A percentile compares a stretch with the other conserved stretches of the same genome.
Evolutionary conservation across 2,113 vertebrate genomes (phyloP).

Genomic region (Chiloscyllium plagiosum): DNA sequence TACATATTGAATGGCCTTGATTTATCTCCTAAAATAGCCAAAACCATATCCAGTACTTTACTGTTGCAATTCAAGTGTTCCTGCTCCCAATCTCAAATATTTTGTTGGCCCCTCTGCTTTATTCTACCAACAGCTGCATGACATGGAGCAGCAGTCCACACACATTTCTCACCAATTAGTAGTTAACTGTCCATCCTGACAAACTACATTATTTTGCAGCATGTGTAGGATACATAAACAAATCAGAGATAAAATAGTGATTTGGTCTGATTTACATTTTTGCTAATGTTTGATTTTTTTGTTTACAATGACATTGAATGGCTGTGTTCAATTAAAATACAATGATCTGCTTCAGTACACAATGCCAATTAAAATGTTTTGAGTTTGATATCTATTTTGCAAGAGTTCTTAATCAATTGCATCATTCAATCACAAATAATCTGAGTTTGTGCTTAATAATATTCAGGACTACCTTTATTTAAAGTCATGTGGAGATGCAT

Average conservation of each 20-base stretch:
- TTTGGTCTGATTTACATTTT: neutral
- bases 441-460: neutral
- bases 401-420: neutral
- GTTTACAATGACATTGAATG: neutral
- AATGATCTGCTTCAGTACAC: neutral
- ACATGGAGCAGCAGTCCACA: neutral
- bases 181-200: neutral
- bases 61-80: neutral
- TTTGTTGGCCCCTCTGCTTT: neutral
- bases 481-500: too few relatives aligned
- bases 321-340: neutral
- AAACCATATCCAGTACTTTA: neutral
- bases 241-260: neutral
- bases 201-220: neutral
- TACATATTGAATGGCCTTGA: neutral
- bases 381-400: neutral
- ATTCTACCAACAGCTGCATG: too few relatives aligned
- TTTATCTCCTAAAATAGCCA: neutral
- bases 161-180: neutral
- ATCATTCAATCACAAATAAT: neutral
- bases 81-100: neutral
- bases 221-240: neutral
- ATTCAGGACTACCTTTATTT: neutral
- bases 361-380: neutral
- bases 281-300: neutral